Base-by-base conservation (phyloP, 2,797 vertebrate species). In the Rhadinocentrus ornatus region DNA sequence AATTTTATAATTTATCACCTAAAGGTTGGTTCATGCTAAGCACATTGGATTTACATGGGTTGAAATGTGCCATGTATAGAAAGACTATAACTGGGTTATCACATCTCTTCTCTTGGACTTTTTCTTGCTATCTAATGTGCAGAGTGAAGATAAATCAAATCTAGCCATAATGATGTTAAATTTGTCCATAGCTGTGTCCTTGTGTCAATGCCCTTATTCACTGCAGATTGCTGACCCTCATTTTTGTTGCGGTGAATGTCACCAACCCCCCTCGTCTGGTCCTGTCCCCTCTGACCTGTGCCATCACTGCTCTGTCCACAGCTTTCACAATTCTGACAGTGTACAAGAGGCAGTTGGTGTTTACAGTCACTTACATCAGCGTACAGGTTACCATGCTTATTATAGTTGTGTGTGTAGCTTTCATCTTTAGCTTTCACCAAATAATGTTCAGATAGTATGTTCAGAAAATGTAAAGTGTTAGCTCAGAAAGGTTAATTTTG, bases 141-240 rank as follows among this genome's bases (percentile, higher is more conserved):
- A 22, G 11, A 24, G 18, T 24, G 29, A 66, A 50, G 52, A 31
- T 61, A 72, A 81, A 52, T 57, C 11, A 34, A 56, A 66, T 13
- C 41, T 7, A n/a, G 29, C 48, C 31, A 55, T 64, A 63, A 73
- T 75, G 58, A 67, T 53, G 57, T 71, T 73, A 31, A 74, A 54
- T 8, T 9, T 24, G 50, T 63, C 46, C 3, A 1, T 41, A 1
- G 54, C 63, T 24, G 53, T 15, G 78, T 78, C 80, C 75, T 83
- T 77, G 61, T 68, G 46, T 26, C 15, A 0, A 2, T 32, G 68
- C 34, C 75, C 73, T 84, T 59, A 15, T 35, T 52, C 65, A 1
- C 58, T 2, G 22, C 67, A 73, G 73, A 88, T 68, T n/a, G 86
- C 75, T 84, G 83, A 88, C 79, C 79, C 73, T 61, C 22, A 7